These are phyloP conservation scores for Chironomus striatipennis DNA, from an alignment of 1,140 invertebrate species.

Conservation along the genomic window DNA sequence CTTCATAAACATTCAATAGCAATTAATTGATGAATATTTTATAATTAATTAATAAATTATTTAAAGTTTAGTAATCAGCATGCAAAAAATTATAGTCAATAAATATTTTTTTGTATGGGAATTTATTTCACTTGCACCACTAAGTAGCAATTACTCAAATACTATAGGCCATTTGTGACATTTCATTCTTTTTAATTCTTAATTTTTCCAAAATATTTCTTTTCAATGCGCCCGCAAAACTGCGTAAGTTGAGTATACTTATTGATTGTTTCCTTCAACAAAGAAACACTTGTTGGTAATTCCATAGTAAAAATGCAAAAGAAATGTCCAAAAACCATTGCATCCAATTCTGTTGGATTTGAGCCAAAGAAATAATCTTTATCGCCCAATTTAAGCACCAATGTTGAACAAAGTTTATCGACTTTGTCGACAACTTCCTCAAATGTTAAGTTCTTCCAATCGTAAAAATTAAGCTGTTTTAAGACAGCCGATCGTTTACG, in stretches of 20 bases:
- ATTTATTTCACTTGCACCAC: no score
- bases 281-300: constrained; percentile 57
- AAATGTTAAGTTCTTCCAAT: constrained; percentile 70
- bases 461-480: constrained; percentile 62
- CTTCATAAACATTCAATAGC: no score
- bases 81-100: no score
- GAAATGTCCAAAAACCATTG: constrained; percentile 94
- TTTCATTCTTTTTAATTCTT: constrained; percentile 24
- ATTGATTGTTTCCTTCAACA: constrained; percentile 59
- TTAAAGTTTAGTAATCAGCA: no score
- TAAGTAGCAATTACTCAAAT: no score
- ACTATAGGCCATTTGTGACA: no score
- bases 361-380: constrained; percentile 75
- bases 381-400: constrained; percentile 72
- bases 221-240: constrained; percentile 67
- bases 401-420: constrained; percentile 65
- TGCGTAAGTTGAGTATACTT: constrained; percentile 62
- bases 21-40: no score
- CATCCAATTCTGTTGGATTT: constrained; percentile 88
- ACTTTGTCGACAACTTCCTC: constrained; percentile 75
- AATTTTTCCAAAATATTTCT: constrained; percentile 55
- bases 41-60: no score
- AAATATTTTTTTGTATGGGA: no score
- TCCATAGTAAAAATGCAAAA: constrained; percentile 83
- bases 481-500: constrained; percentile 64